Evolutionary conservation across 1,140 invertebrate species (phyloP).

Genomic region (Maniola jurtina): DNA sequence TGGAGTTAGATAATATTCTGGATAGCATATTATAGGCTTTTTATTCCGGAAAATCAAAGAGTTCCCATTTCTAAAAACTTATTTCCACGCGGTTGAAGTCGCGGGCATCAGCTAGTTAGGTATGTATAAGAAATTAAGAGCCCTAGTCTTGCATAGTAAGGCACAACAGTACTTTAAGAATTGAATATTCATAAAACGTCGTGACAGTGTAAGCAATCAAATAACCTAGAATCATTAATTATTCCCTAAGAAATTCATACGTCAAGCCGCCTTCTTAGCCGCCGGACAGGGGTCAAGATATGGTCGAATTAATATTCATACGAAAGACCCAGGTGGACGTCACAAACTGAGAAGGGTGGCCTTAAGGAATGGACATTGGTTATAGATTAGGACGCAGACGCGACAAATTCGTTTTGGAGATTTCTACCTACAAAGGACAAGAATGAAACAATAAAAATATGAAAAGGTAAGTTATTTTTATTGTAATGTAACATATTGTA

Average conservation of each 20-base stretch:
- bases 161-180: slow-evolving; percentile 13
- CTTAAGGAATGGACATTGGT: slow-evolving; percentile 64
- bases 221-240: slow-evolving; percentile 56
- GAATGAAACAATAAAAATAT: neutral
- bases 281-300: slow-evolving; percentile 73
- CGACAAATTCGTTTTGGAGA: neutral
- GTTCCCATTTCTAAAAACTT: too few relatives aligned
- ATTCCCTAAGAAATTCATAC: slow-evolving; percentile 74
- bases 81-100: too few relatives aligned
- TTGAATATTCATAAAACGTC: slow-evolving; percentile 32
- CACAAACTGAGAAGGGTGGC: slow-evolving; percentile 74
- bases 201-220: slow-evolving; percentile 37
- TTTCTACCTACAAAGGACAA: slow-evolving; percentile 22
- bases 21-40: too few relatives aligned
- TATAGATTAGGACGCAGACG: slow-evolving; percentile 29
- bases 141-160: neutral
- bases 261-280: slow-evolving; percentile 62
- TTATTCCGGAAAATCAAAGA: too few relatives aligned
- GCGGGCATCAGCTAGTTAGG: too few relatives aligned
- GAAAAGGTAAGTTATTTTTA: neutral
- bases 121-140: too few relatives aligned
- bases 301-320: slow-evolving; percentile 78
- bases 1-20: too few relatives aligned
- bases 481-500: neutral
- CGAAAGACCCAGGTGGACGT: slow-evolving; percentile 72